Base-by-base conservation (phyloP, 1,140 invertebrate species). In the Amyelois transitella region DNA sequence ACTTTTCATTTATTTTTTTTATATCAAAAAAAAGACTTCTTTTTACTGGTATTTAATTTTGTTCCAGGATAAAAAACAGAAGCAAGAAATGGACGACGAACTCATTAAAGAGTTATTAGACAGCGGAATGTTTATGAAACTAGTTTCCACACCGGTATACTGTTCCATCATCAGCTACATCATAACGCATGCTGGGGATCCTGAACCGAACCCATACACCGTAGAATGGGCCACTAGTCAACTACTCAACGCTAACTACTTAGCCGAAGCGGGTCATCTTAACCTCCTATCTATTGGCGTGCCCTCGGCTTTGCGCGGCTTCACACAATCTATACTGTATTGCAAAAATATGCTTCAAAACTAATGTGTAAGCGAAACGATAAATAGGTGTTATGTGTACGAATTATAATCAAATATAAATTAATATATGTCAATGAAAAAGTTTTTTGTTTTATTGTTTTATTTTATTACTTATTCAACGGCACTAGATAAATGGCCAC, bases 231-330 rank as follows among this genome's bases (percentile, higher is more conserved):
- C 79, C 0, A 62, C 62, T 1, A 38, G 24, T 0, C 68, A 85
- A 48, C 64, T 87, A 0, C n/a, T 67, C 0, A 74, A 73, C 22
- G 77, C 69, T 0, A 73, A 77, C 25, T 78, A 64, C 20, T 17
- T 77, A 4, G 75, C 79, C 0, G 84, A 87, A 59, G 84, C 81
- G 0, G 84, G 84, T 0, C 72, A 82, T 14, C 50, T 87, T 1
- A 59, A 69, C 2, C 61, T 85, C 2, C 14, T 72, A 25, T 47
- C 63, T 18, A 50, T 69, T 0, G 75, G 76, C 2, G 67, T 80
- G 0, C 81, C 81, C 0, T 19, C 64, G 2, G 24, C 78, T 0
- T 59, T 87, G 5, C 55, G 74, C 4, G 77, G 80, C 1, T 87
- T 83, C 58, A 70, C 77, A 1, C 68, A 85, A 49, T 61, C 74